phyloP scores from a whole-genome alignment of 1,140 invertebrate species.

The Cydia strobilella region DNA sequence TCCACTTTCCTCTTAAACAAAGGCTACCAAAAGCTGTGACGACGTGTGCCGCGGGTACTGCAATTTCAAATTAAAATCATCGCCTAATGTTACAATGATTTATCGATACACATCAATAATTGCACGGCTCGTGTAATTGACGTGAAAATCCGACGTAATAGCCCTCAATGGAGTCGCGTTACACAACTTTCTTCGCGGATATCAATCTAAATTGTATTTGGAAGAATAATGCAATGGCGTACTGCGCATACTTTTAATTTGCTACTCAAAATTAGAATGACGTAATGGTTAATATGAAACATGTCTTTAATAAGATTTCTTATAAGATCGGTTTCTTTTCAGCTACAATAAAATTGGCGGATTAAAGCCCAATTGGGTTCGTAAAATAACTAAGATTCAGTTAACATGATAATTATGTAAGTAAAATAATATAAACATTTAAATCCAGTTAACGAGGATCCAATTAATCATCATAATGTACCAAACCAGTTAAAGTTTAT shows the following conservation, averaged over 20 bases:
- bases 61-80: conserved; percentile 29
- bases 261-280: conserved; percentile 31
- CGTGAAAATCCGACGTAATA: conserved; percentile 30
- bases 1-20: no score
- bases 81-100: conserved; percentile 22
- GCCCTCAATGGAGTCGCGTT: conserved; percentile 29
- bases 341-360: not conserved
- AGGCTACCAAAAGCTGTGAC: not conserved
- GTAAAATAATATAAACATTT: no score
- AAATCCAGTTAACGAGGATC: no score
- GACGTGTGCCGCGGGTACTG: conserved; percentile 18
- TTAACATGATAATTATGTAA: no score
- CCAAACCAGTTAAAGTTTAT: no score
- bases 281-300: conserved; percentile 21
- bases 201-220: conserved; percentile 32
- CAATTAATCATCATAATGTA: no score
- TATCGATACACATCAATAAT: conserved; percentile 33
- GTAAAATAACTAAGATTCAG: not conserved
- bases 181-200: conserved; percentile 32
- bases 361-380: not conserved
- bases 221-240: conserved; percentile 29
- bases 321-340: conserved; percentile 13
- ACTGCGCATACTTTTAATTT: conserved; percentile 31
- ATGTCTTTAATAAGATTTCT: conserved; percentile 25
- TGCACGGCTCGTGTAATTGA: conserved; percentile 32